These are phyloP conservation scores for Crax fasciolata DNA, from an alignment of 2,797 vertebrate species.

Conservation along the genomic window DNA sequence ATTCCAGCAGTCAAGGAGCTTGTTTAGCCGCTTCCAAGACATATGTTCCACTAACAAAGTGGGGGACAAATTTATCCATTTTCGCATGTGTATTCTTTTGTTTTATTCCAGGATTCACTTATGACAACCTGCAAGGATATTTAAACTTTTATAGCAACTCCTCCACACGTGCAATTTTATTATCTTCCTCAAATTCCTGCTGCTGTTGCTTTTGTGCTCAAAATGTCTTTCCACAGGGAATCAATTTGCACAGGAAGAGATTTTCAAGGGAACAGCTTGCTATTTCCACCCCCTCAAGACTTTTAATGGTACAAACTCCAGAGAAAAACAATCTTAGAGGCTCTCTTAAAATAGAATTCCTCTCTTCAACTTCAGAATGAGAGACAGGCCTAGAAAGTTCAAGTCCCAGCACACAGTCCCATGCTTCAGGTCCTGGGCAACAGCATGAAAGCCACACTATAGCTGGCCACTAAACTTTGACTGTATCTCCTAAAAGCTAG, in stretches of 20 bases:
- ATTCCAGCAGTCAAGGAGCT: neutral
- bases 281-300: neutral
- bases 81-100: neutral
- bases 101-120: neutral
- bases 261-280: constrained; percentile 38
- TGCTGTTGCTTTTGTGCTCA: neutral
- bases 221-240: neutral
- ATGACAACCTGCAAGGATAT: neutral
- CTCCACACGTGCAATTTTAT: neutral
- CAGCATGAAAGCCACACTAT: neutral
- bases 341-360: neutral
- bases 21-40: neutral
- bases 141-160: neutral
- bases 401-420: neutral
- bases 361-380: constrained; percentile 7
- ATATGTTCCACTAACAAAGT: neutral
- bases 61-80: neutral
- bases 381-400: neutral
- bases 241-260: constrained; percentile 8
- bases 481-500: neutral
- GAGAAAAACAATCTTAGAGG: neutral
- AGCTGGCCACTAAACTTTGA: neutral
- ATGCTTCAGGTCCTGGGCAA: neutral
- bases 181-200: neutral
- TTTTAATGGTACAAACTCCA: neutral